phyloP scores from a whole-genome alignment of 2,888 invertebrate species.

The Hypselothyrea guttata region DNA sequence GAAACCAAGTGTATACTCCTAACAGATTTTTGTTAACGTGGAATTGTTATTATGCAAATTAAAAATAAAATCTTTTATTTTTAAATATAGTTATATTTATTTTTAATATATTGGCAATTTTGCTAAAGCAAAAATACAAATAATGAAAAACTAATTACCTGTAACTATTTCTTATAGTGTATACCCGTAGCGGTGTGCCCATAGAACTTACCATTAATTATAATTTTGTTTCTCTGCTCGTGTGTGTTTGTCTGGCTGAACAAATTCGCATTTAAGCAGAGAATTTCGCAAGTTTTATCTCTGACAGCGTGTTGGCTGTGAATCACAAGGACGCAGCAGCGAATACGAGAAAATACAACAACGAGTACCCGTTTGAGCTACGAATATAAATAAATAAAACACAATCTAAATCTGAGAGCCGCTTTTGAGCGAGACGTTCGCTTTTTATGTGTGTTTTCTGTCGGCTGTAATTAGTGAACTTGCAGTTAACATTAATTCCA shows the following conservation, averaged over 20 bases:
- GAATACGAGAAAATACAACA: neutral
- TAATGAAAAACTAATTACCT: neutral
- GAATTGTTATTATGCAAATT: too few relatives aligned
- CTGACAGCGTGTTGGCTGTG: conserved; percentile 33
- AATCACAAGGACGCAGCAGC: conserved; percentile 61
- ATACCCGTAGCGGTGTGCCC: conserved; percentile 3
- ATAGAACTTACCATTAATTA: conserved; percentile 24
- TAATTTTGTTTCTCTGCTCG: conserved; percentile 3
- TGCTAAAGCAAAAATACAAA: neutral
- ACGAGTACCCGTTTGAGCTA: neutral
- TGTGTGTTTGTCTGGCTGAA: conserved; percentile 11
- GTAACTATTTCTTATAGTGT: conserved; percentile 14
- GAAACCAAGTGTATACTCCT: too few relatives aligned
- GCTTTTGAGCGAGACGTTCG: conserved; percentile 31
- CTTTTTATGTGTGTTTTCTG: conserved; percentile 6
- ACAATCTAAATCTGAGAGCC: conserved; percentile 56
- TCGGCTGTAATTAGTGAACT: conserved; percentile 59
- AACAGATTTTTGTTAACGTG: too few relatives aligned
- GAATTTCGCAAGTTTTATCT: conserved; percentile 46
- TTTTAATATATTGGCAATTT: too few relatives aligned
- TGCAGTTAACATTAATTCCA: conserved; percentile 13
- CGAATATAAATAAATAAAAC: conserved; percentile 4
- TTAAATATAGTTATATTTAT: too few relatives aligned
- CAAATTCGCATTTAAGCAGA: conserved; percentile 6
- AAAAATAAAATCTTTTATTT: too few relatives aligned